Base-by-base conservation (phyloP, 2,888 invertebrate species). In the Phoronis australis region DNA sequence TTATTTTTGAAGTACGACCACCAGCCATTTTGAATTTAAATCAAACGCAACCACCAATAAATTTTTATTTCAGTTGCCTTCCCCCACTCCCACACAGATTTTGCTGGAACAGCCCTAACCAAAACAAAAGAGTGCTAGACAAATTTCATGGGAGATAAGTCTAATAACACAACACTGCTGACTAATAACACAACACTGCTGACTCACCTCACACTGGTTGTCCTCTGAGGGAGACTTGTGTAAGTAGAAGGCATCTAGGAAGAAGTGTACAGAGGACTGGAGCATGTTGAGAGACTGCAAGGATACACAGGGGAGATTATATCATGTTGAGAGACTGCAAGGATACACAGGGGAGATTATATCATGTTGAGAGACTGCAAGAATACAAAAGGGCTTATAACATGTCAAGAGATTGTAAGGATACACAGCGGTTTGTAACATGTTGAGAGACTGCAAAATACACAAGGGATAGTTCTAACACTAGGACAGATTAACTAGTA, bases 191-290 rank as follows among this genome's bases (percentile, higher is more conserved):
- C n/a, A n/a, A n/a, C n/a, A n/a, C n/a, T n/a, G n/a, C n/a, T n/a
- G n/a, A n/a, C n/a, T n/a, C 58, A 75, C 75, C 72, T 84, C 83
- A 78, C 86, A 86, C 66, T 83, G 82, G 69, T 85, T 83, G 2
- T 82, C 76, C 1, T 80, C 76, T 66, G 81, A 81, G 4, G 83
- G 81, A 46, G 84, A 82, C 69, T 87, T 86, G 71, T 88, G 87
- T 4, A 86, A 81, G 65, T 85, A 82, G 43, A 87, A 62, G 48
- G 84, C 82, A 68, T 88, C 88, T 47, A 85, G 77, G 61, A 84
- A 85, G 66, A 87, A 86, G 70, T 84, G 85, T 1, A 83, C 80
- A 38, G 84, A 82, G 24, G 79, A 77, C 51, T 79, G 80, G 1
- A 85, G 69, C 40, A 70, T 69, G 20, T 75, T 70, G 43, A 81